These are phyloP conservation scores for Ophioderma brevispina DNA, from an alignment of 35 echinoderm and acorn worm genomes.

Conservation along the genomic window DNA sequence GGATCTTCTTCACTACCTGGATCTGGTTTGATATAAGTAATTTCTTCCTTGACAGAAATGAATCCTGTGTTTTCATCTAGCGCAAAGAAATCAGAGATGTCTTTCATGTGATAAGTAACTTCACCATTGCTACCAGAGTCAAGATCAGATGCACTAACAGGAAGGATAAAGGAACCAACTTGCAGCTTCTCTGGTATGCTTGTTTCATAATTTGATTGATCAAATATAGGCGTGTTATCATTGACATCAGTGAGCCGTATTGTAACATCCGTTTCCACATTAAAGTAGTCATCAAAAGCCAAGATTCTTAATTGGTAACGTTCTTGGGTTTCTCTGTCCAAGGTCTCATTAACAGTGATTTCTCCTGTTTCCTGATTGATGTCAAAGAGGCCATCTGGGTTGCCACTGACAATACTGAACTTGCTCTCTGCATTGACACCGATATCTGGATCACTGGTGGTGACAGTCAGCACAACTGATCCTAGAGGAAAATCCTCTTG, in stretches of 20 bases:
- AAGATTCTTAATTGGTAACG: conserved; percentile 39
- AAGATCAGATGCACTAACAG: conserved; percentile 62
- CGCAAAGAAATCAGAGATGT: conserved; percentile 47
- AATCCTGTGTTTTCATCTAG: conserved; percentile 41
- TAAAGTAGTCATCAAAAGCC: conserved; percentile 59
- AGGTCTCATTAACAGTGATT: conserved; percentile 56
- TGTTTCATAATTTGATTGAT: neutral
- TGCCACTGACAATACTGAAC: conserved; percentile 36
- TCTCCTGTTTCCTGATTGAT: conserved; percentile 65
- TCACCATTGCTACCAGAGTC: conserved; percentile 67
- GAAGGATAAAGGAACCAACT: conserved; percentile 47
- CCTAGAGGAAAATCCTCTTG: conserved; percentile 62
- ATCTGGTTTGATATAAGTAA: conserved; percentile 54
- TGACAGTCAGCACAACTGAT: conserved; percentile 68
- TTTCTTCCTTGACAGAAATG: conserved; percentile 42
- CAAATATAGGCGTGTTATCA: conserved; percentile 84
- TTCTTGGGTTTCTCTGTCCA: conserved; percentile 63
- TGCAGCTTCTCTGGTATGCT: conserved; percentile 51
- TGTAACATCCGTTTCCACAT: conserved; percentile 60
- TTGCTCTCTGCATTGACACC: conserved; percentile 40
- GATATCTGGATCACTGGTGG: conserved; percentile 70
- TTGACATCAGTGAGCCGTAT: conserved; percentile 82
- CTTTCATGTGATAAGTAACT: conserved; percentile 70
- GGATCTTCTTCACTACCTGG: conserved; percentile 34
- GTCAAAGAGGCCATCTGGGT: conserved; percentile 21